Conservation (phyloP, 2,113 vertebrate species). For the Oriolus oriolus region DNA sequence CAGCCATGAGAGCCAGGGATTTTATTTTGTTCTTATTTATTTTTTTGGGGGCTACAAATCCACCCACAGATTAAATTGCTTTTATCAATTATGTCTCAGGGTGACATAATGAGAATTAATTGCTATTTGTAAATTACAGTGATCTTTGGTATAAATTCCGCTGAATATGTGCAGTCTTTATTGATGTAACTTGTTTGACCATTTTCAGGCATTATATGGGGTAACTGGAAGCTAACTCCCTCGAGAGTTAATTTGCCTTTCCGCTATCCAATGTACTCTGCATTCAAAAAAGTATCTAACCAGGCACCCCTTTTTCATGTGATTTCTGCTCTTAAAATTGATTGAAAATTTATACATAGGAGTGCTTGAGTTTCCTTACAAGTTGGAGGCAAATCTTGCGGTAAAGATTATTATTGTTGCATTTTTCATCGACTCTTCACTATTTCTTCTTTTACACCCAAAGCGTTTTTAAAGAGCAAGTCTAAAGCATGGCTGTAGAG, state of each 20-base stretch:
- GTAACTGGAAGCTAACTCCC: not conserved
- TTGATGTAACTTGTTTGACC: not conserved
- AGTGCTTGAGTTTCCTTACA: not conserved
- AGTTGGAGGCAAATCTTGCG: not conserved
- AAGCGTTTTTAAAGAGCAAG: not conserved
- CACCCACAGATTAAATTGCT: not conserved
- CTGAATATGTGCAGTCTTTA: not conserved
- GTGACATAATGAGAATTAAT: not conserved
- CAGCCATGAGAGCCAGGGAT: not conserved
- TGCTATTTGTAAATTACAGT: not conserved
- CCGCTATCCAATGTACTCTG: not conserved
- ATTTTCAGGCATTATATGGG: not conserved
- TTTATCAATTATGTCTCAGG: not conserved
- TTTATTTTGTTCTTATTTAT: not conserved
- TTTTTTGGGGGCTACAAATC: not conserved
- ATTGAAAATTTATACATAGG: not conserved
- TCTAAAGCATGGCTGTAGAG: not conserved
- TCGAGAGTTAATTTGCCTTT: not conserved
- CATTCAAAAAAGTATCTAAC: not conserved
- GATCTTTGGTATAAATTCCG: not conserved
- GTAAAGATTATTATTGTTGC: not conserved
- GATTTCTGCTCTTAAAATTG: not conserved
- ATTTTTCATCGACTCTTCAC: not conserved
- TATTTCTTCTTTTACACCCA: not conserved
- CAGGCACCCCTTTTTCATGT: not conserved